A percentile compares a stretch with the other conserved stretches of the same genome.
phyloP scores from a whole-genome alignment of 2,797 vertebrate species.

The Diplodus sargus region DNA sequence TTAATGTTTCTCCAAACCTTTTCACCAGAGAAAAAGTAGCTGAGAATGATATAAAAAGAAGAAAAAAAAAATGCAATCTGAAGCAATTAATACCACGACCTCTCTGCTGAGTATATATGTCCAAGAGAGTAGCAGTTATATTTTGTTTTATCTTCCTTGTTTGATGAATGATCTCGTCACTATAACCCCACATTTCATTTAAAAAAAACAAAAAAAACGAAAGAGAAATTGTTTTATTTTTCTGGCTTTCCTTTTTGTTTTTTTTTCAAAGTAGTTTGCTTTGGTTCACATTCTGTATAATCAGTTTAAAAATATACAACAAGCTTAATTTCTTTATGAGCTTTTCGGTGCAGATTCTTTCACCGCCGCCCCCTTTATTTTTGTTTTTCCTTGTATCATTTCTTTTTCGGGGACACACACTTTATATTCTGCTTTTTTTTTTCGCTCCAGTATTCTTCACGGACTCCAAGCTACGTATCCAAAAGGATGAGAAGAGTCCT shows the following conservation, averaged over 20 bases:
- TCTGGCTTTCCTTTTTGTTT: constrained; percentile 61
- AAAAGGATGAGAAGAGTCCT: constrained; percentile 61
- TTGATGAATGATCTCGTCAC: constrained; percentile 71
- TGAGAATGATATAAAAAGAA: constrained; percentile 50
- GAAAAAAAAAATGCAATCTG: constrained; percentile 70
- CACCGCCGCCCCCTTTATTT: constrained; percentile 1
- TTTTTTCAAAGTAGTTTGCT: constrained; percentile 60
- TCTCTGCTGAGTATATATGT: constrained; percentile 84
- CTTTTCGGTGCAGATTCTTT: constrained; percentile 62
- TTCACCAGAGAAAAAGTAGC: constrained; percentile 68
- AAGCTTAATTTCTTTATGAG: constrained; percentile 64
- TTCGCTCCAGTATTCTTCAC: constrained; percentile 69
- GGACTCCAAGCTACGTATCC: constrained; percentile 68
- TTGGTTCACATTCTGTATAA: constrained; percentile 78
- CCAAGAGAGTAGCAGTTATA: constrained; percentile 80
- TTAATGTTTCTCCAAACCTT: constrained; percentile 81
- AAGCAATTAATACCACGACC: constrained; percentile 83
- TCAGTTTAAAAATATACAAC: constrained; percentile 72
- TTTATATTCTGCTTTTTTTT: constrained; percentile 25
- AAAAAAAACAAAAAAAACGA: constrained; percentile 44
- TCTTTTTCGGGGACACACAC: constrained; percentile 37
- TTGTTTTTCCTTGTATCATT: constrained; percentile 56
- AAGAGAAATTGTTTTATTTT: constrained; percentile 43
- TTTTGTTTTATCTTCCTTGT: constrained; percentile 61
- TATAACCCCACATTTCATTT: constrained; percentile 79